These are phyloP conservation scores for Mimumesa dahlbomi DNA, from an alignment of 2,888 invertebrate genomes.

Conservation along the genomic window DNA sequence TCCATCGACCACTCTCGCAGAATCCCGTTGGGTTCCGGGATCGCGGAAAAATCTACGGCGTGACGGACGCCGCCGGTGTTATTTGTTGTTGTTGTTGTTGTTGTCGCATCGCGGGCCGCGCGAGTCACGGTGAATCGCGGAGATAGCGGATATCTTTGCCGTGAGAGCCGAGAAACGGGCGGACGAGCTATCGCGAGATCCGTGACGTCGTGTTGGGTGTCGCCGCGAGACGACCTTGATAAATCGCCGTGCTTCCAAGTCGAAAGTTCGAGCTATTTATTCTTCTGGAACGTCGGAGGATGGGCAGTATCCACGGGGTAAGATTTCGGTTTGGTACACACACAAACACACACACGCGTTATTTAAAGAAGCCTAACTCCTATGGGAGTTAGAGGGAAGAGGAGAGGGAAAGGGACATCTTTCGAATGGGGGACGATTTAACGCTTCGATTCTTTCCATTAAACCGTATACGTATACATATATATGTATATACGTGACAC, in stretches of 20 bases:
- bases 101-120: background rate
- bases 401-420: too few relatives aligned
- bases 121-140: background rate
- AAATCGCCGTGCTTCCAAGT: background rate
- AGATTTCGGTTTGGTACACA: slow-evolving; percentile 17
- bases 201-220: slow-evolving; percentile 2
- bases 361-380: slow-evolving; percentile 29
- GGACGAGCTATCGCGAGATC: background rate
- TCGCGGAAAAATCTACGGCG: background rate
- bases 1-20: background rate
- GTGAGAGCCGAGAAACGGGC: background rate
- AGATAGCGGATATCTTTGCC: slow-evolving; percentile 1
- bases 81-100: background rate
- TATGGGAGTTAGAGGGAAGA: too few relatives aligned
- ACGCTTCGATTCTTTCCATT: too few relatives aligned
- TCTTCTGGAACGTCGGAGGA: slow-evolving; percentile 11
- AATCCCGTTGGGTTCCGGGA: background rate
- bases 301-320: slow-evolving; percentile 15
- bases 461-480: too few relatives aligned
- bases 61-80: background rate
- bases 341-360: too few relatives aligned
- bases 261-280: slow-evolving; percentile 25
- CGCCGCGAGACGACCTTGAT: slow-evolving; percentile 17
- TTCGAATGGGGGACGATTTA: too few relatives aligned
- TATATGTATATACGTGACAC: too few relatives aligned